Evolutionary conservation across 2,113 vertebrate genomes (phyloP), one percentile per base, ranked within the genome.

Genomic region (Halichoeres trimaculatus): DNA sequence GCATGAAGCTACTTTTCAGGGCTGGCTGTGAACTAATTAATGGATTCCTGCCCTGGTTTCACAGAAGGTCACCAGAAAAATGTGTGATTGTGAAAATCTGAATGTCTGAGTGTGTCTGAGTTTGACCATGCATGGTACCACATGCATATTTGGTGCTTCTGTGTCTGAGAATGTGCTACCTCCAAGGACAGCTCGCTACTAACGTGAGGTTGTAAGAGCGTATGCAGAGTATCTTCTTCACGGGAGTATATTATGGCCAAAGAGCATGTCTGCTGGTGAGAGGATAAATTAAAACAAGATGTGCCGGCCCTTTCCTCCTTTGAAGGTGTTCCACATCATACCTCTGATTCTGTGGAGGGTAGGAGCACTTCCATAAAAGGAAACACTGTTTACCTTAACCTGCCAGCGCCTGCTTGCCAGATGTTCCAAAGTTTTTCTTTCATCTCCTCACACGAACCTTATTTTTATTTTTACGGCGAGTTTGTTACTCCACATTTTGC

Each of bases 211-310:
- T 81, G 82, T 85, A 48, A 45, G 9, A 86, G 80, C 59, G 61
- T 63, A 62, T 58, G 67, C 74, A 51, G 13, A 30, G 81, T 81
- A 67, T 88, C 77, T 71, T 89, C 81, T 89, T 81, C 75, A 67
- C 84, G 75, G 86, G 89, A 90, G 83, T 78, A 51, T 85, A 86
- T 84, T 82, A 85, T 85, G 90, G 85, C 86, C 85, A 36, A 72
- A 73, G 84, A 87, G 74, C 80, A 83, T 81, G 85, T 92, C 91
- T 90, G 89, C 84, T 82, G 78, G 85, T 53, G 75, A 85, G 85
- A 77, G 80, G 84, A 70, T 88, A 90, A 94, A 95, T 93, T 90
- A 76, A 91, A 94, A 93, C 93, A 95, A 94, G 93, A 91, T 95
- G 94, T 92, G 85, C 60, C 26, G 70, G 89, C 89, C 89, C 74